Evolutionary conservation across 2,797 vertebrate genomes (phyloP).

Genomic region (Iguana delicatissima): DNA sequence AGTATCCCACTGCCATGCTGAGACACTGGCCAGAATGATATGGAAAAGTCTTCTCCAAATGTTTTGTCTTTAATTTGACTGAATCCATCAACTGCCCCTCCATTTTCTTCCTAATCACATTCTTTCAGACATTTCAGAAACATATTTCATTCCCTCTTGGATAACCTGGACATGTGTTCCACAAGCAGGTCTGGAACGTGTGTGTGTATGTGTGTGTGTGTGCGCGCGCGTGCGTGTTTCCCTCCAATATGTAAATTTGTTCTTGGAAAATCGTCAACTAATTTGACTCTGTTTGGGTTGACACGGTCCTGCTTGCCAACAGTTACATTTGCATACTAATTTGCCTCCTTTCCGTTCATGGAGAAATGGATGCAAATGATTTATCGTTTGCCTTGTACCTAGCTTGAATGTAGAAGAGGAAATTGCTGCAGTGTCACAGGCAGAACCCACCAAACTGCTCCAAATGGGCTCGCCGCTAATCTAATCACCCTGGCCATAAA

Average conservation of each 20-base stretch:
- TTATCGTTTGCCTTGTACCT: neutral
- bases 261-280: conserved; percentile 74
- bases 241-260: conserved; percentile 64
- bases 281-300: conserved; percentile 71
- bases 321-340: conserved; percentile 72
- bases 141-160: conserved; percentile 37
- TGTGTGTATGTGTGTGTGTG: neutral
- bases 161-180: conserved; percentile 39
- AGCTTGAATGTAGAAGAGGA: conserved; percentile 4
- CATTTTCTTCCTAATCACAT: conserved; percentile 53
- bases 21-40: neutral
- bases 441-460: conserved; percentile 24
- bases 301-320: conserved; percentile 67
- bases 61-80: too few species aligned
- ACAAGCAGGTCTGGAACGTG: conserved; percentile 51
- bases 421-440: neutral
- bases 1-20: neutral
- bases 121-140: conserved; percentile 56
- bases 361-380: conserved; percentile 45
- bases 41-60: neutral
- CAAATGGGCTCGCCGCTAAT: conserved; percentile 13
- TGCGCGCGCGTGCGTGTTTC: conserved; percentile 15
- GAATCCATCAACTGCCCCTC: conserved; percentile 1
- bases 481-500: conserved; percentile 24
- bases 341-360: conserved; percentile 61